phyloP scores from a whole-genome alignment of 2,113 vertebrate species.

The Tapirus terrestris region DNA sequence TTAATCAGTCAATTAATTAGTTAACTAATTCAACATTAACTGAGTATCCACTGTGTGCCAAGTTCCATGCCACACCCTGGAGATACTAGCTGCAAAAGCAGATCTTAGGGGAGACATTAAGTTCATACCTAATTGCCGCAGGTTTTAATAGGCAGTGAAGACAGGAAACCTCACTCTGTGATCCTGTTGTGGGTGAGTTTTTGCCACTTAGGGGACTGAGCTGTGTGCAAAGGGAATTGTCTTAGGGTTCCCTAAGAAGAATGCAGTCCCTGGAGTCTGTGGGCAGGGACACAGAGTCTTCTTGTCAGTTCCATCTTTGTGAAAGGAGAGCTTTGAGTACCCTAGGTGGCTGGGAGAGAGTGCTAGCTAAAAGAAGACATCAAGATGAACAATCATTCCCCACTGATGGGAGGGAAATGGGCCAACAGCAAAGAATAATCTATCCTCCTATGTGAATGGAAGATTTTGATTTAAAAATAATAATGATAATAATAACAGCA shows the following conservation, averaged over 20 bases:
- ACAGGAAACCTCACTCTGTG: not conserved
- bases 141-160: not conserved
- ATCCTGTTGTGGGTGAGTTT: not conserved
- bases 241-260: not conserved
- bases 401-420: not conserved
- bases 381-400: not conserved
- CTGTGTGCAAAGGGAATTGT: not conserved
- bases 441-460: not conserved
- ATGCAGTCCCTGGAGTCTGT: not conserved
- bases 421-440: not conserved
- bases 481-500: not conserved
- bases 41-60: not conserved
- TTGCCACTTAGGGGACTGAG: not conserved
- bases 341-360: not conserved
- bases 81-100: not conserved
- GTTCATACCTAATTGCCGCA: not conserved
- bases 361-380: not conserved
- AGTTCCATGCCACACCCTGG: not conserved
- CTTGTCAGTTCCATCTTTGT: not conserved
- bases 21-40: not conserved
- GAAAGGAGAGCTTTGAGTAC: not conserved
- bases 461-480: not conserved
- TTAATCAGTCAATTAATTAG: not conserved
- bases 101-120: not conserved
- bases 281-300: not conserved